Percentiles rank a stretch among this genome's conserved stretches.
Conservation (phyloP, 2,113 vertebrate species). For the Morone saxatilis region DNA sequence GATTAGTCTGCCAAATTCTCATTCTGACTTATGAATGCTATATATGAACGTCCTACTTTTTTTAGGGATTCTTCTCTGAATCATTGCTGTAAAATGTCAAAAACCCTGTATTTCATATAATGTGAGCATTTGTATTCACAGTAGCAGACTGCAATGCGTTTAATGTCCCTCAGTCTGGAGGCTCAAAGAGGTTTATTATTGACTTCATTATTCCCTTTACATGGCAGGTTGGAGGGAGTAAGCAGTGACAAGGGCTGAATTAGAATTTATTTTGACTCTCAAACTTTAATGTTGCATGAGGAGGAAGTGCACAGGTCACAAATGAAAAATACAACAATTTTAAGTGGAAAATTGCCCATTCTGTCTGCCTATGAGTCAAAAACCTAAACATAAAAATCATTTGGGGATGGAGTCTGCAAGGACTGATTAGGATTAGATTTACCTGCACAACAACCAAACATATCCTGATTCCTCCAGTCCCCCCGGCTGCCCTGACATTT, state of each 20-base stretch:
- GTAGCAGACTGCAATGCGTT: neutral
- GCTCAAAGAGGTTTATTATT: slow-evolving; percentile 26
- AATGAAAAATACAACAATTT: neutral
- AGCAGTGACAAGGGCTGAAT: neutral
- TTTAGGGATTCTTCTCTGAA: neutral
- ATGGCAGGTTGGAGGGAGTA: neutral
- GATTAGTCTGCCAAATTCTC: slow-evolving; percentile 11
- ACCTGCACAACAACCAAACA: slow-evolving; percentile 5
- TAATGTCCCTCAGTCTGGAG: slow-evolving; percentile 27
- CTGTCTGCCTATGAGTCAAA: neutral
- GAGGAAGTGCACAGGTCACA: neutral
- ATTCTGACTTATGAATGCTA: neutral
- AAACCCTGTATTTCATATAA: slow-evolving; percentile 23
- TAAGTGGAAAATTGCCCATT: neutral
- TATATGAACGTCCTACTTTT: slow-evolving; percentile 14
- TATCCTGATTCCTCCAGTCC: neutral
- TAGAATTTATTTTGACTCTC: neutral
- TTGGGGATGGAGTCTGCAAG: neutral
- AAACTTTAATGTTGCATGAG: neutral
- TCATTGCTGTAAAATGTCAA: slow-evolving; percentile 24
- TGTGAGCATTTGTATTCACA: slow-evolving; percentile 53
- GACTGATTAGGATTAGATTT: neutral
- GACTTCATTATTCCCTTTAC: slow-evolving; percentile 14
- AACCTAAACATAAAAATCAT: neutral
- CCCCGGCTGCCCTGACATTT: neutral